Evolutionary conservation across 2,888 invertebrate species (phyloP).

Genomic region (Capitulum mitella): DNA sequence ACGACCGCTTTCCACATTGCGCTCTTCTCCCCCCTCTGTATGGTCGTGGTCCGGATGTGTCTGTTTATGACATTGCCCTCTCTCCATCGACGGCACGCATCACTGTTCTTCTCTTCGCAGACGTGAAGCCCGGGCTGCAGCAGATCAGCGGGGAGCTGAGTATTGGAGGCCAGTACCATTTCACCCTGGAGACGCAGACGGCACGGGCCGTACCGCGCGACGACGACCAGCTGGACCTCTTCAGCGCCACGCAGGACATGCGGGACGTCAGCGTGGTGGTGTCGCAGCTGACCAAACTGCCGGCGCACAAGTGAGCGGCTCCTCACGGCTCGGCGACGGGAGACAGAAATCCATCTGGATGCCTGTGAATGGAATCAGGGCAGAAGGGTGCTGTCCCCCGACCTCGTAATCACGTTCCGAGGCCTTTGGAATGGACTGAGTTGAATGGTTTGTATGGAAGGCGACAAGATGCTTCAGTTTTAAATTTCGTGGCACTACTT

Average conservation of each 20-base stretch:
- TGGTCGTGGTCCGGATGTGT: no score
- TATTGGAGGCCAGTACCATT: constrained; percentile 58
- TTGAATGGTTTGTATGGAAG: no score
- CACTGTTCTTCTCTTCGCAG: no score
- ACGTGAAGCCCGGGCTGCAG: not conserved
- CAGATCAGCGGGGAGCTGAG: constrained; percentile 15
- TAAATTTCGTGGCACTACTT: no score
- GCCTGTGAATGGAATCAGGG: no score
- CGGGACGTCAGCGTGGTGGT: constrained; percentile 54
- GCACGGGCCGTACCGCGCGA: constrained; percentile 51
- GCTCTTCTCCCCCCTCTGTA: no score
- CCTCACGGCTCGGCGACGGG: no score
- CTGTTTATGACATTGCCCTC: no score
- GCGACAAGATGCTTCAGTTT: no score
- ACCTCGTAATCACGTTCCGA: no score
- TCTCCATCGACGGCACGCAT: not conserved
- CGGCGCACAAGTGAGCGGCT: constrained; percentile 53
- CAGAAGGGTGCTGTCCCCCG: no score
- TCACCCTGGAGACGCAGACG: constrained; percentile 60
- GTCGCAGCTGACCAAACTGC: constrained; percentile 51
- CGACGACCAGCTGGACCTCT: constrained; percentile 49
- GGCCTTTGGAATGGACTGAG: no score
- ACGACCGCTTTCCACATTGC: not conserved
- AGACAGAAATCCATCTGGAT: not conserved
- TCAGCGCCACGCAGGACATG: constrained; percentile 55